A percentile compares a stretch with the other conserved stretches of the same genome.
Conservation (phyloP, 2,113 vertebrate species). For the Eonycteris spelaea region DNA sequence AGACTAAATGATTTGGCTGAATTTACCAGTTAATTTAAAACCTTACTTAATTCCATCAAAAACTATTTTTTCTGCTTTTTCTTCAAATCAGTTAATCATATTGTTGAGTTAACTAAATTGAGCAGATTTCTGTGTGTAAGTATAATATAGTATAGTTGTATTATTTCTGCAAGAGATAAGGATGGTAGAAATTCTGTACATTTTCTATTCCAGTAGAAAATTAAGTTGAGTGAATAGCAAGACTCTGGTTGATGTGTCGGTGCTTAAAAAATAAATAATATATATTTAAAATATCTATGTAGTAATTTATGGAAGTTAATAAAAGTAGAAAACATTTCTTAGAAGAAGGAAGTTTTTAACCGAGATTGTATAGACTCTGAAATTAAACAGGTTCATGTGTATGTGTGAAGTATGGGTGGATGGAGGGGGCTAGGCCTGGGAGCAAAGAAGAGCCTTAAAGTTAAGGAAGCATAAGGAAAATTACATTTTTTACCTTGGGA, state of each 20-base stretch:
- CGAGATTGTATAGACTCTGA: background rate
- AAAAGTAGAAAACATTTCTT: background rate
- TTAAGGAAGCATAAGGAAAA: background rate
- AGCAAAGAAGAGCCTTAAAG: background rate
- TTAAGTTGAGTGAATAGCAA: background rate
- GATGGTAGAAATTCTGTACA: background rate
- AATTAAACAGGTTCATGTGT: background rate
- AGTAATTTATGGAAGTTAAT: background rate
- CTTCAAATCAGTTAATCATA: conserved; percentile 17
- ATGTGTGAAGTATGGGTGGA: background rate
- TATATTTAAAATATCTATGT: background rate
- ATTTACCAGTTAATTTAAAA: background rate
- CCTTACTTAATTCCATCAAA: background rate
- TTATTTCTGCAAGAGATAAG: background rate
- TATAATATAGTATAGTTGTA: background rate
- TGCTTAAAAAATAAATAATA: background rate
- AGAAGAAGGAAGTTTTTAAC: background rate
- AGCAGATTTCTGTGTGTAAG: background rate
- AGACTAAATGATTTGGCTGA: background rate
- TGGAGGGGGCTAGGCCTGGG: background rate
- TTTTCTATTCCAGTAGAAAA: background rate
- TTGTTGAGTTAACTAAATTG: background rate
- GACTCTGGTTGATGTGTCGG: background rate
- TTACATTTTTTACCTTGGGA: background rate
- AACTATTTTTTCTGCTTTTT: conserved; percentile 9